Conservation (phyloP, 2,888 invertebrate species). For the Dryomyza anilis region DNA sequence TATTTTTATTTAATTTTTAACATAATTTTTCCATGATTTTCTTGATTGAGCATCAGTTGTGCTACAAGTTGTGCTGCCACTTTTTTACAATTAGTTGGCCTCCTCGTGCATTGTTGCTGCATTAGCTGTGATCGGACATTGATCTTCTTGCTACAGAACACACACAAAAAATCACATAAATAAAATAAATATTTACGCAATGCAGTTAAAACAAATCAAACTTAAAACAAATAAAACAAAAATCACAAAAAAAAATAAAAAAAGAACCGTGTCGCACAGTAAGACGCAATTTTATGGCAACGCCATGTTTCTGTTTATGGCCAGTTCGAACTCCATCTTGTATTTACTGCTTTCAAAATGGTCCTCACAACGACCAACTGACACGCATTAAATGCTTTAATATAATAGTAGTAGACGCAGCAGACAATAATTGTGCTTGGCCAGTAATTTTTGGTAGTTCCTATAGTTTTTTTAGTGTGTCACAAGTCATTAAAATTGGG, state of each 20-base stretch:
- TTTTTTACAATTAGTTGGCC: neutral
- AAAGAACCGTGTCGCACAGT: slow-evolving; percentile 13
- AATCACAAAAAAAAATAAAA: neutral
- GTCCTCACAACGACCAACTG: no score
- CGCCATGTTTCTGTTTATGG: slow-evolving; percentile 16
- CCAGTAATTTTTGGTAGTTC: no score
- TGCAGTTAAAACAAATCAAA: neutral
- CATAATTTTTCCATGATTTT: neutral
- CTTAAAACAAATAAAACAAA: neutral
- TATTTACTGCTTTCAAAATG: no score
- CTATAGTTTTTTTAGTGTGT: no score
- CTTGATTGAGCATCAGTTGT: neutral
- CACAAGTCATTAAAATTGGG: no score
- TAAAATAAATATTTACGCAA: neutral
- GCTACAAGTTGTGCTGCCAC: neutral
- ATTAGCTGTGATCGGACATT: neutral
- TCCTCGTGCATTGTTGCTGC: neutral
- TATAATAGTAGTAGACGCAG: no score
- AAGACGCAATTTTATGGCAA: slow-evolving; percentile 21
- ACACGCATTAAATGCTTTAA: no score
- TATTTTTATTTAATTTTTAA: neutral
- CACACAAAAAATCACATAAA: neutral
- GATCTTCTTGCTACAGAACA: neutral
- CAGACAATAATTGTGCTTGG: no score
- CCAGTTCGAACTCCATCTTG: neutral